A percentile compares a stretch with the other conserved stretches of the same genome.
Evolutionary conservation across 1,140 invertebrate genomes (phyloP).

Genomic region (Cecropterus lyciades): DNA sequence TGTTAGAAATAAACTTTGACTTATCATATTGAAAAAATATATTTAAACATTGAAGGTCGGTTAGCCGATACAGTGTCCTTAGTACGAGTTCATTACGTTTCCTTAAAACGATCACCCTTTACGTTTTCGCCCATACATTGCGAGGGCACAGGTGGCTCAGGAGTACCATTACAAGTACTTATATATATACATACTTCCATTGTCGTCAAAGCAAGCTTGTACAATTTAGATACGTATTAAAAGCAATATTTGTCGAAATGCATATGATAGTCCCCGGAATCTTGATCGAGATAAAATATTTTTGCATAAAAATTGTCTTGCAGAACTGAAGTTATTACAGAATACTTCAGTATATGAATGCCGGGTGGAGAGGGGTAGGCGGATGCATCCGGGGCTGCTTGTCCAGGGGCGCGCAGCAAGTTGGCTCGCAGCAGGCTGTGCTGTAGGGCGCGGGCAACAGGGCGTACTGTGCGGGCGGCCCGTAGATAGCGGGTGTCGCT

Average conservation of each 20-base stretch:
- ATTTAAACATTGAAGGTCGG: too few relatives aligned
- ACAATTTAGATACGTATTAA: conserved; percentile 12
- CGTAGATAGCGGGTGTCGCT: conserved; percentile 69
- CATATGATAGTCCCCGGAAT: conserved; percentile 18
- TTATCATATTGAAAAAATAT: too few relatives aligned
- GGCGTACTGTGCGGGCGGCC: conserved; percentile 67
- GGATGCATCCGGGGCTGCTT: conserved; percentile 64
- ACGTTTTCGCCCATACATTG: too few relatives aligned
- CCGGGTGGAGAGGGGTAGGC: conserved; percentile 70
- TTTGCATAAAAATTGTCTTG: not conserved
- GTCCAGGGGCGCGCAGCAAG: conserved; percentile 72
- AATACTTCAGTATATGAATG: conserved; percentile 71
- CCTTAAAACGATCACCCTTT: too few relatives aligned
- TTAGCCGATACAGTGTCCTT: too few relatives aligned
- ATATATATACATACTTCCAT: conserved; percentile 3
- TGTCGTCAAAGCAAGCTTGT: conserved; percentile 29
- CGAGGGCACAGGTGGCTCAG: too few relatives aligned
- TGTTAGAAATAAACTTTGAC: too few relatives aligned
- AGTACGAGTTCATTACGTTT: too few relatives aligned
- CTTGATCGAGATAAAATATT: conserved; percentile 12
- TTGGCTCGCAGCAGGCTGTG: conserved; percentile 69
- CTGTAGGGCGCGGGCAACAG: conserved; percentile 68
- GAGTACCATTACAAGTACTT: too few relatives aligned
- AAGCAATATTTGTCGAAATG: conserved; percentile 21
- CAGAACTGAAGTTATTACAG: not conserved